Conservation (phyloP, 2,888 invertebrate species). For the Mystacides longicornis region DNA sequence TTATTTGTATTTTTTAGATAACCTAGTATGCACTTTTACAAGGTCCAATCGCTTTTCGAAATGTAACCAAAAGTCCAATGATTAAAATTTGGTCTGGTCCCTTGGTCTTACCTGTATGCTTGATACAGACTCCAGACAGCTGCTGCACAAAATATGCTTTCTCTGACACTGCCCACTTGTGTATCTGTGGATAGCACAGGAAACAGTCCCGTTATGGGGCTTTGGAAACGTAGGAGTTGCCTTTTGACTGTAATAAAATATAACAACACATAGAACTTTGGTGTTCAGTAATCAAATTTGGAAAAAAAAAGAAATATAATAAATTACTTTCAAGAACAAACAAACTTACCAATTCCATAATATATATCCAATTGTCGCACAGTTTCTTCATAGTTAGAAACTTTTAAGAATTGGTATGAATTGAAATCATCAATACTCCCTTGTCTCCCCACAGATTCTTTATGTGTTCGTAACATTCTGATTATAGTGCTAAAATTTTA, state of each 20-base stretch:
- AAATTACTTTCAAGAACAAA: too few species aligned
- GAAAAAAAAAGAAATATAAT: too few species aligned
- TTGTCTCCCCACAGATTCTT: slow-evolving; percentile 45
- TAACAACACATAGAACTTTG: too few species aligned
- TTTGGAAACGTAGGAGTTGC: slow-evolving; percentile 85
- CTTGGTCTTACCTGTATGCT: slow-evolving; percentile 68
- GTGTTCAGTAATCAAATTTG: too few species aligned
- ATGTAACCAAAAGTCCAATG: too few species aligned
- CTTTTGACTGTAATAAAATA: slow-evolving; percentile 76
- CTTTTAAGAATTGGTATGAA: slow-evolving; percentile 71
- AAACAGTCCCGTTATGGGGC: slow-evolving; percentile 88
- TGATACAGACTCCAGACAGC: slow-evolving; percentile 96
- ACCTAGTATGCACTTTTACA: too few species aligned
- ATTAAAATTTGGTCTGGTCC: too few species aligned
- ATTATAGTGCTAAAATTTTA: neutral
- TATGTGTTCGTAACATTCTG: slow-evolving; percentile 17
- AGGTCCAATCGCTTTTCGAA: too few species aligned
- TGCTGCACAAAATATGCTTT: slow-evolving; percentile 95
- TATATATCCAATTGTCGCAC: slow-evolving; percentile 86
- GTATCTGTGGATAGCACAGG: slow-evolving; percentile 78
- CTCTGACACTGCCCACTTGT: slow-evolving; percentile 80
- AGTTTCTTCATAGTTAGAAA: slow-evolving; percentile 83
- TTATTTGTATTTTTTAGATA: too few species aligned
- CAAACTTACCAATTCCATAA: slow-evolving; percentile 89
- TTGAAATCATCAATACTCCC: slow-evolving; percentile 70